These are phyloP conservation scores for Xerus rutilus DNA, from an alignment of 2,797 vertebrate species.

Conservation along the genomic window DNA sequence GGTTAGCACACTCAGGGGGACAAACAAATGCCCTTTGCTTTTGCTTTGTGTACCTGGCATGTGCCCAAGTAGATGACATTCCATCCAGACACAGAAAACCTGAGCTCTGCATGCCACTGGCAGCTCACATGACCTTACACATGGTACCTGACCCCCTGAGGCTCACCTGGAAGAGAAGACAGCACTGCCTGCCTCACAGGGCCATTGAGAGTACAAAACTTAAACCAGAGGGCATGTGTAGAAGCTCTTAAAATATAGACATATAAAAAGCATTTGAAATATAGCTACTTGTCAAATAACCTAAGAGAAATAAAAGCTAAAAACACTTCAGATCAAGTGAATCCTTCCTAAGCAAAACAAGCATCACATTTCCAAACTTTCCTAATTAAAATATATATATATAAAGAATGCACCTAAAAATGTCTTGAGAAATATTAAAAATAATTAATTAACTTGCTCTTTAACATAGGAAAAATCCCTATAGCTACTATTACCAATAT, in stretches of 20 bases:
- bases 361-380: neutral
- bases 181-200: neutral
- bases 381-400: slow-evolving; percentile 35
- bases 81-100: neutral
- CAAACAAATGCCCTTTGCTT: neutral
- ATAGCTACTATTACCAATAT: neutral
- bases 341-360: slow-evolving; percentile 14
- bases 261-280: neutral
- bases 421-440: slow-evolving; percentile 1
- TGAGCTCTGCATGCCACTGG: neutral
- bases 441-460: neutral
- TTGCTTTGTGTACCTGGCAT: neutral
- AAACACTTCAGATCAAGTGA: slow-evolving; percentile 37
- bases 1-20: neutral
- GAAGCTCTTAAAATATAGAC: neutral
- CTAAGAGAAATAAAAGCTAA: neutral
- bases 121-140: neutral
- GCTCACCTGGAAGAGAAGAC: neutral
- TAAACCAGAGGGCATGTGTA: neutral
- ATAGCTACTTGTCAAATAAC: slow-evolving; percentile 1
- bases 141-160: too few species aligned
- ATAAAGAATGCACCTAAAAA: neutral
- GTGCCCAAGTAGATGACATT: neutral
- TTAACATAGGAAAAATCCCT: neutral
- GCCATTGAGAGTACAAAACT: neutral